These are phyloP conservation scores for Sarotherodon lohbergeri DNA, from an alignment of 2,113 vertebrate genomes.

Conservation along the genomic window DNA sequence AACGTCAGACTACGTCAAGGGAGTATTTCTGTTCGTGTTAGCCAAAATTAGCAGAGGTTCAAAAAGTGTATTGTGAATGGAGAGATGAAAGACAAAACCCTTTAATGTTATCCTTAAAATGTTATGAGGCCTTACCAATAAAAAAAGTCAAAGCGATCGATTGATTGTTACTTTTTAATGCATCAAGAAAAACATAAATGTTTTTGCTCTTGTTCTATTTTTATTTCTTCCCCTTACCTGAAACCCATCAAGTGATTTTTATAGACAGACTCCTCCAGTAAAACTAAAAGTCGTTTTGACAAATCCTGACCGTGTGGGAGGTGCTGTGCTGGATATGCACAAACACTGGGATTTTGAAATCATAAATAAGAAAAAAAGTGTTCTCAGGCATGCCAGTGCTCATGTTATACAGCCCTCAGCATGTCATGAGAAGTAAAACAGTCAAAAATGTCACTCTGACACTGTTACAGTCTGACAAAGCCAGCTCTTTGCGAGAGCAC, in stretches of 20 bases:
- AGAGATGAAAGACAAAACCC: background rate
- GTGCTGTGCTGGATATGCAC: background rate
- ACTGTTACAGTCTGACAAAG: background rate
- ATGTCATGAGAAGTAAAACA: background rate
- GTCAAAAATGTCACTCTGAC: background rate
- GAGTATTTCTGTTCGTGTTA: background rate
- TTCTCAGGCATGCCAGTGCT: background rate
- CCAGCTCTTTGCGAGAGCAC: background rate
- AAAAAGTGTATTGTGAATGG: background rate
- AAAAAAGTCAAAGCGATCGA: background rate
- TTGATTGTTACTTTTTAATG: background rate
- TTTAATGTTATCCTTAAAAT: background rate
- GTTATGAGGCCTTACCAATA: background rate
- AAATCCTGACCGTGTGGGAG: conserved; percentile 13
- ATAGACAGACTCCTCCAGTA: background rate
- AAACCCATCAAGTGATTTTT: background rate
- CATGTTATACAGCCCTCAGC: background rate
- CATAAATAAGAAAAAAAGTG: background rate
- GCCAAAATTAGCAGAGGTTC: background rate
- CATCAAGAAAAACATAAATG: background rate
- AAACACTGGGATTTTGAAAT: background rate
- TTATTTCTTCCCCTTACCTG: background rate
- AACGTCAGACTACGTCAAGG: background rate
- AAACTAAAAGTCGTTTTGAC: conserved; percentile 18
- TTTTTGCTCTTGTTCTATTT: background rate